A percentile compares a stretch with the other conserved stretches of the same genome.
These are phyloP conservation scores for Selene dorsalis DNA, from an alignment of 2,797 vertebrate species.

Conservation along the genomic window DNA sequence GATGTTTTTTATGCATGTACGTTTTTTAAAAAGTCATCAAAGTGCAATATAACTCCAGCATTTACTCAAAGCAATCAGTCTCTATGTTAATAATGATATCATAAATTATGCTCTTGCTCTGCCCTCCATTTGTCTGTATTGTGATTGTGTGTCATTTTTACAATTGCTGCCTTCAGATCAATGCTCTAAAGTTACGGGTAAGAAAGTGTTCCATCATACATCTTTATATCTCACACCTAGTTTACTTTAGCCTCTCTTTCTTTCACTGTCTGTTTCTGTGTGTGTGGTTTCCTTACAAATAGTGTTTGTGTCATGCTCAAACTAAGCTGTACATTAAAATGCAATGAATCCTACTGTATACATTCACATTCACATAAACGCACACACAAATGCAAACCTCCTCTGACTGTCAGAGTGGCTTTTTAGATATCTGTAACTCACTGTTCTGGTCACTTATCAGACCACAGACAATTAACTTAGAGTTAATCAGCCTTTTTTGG, in stretches of 20 bases:
- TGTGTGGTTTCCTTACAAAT: neutral
- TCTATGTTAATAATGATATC: neutral
- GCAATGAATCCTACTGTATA: neutral
- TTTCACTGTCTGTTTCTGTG: slow-evolving; percentile 19
- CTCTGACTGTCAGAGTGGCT: neutral
- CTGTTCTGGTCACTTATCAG: neutral
- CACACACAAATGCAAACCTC: neutral
- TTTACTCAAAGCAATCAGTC: neutral
- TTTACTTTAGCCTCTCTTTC: slow-evolving; percentile 16
- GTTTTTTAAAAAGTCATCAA: neutral
- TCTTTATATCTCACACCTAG: slow-evolving; percentile 6
- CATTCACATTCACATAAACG: neutral
- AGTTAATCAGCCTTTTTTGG: neutral
- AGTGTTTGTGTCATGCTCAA: neutral
- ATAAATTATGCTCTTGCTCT: slow-evolving; percentile 21
- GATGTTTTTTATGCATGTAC: too few species aligned
- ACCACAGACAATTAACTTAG: neutral
- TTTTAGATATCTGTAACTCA: neutral
- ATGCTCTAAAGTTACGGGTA: slow-evolving; percentile 86
- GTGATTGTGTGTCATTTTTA: slow-evolving; percentile 66
- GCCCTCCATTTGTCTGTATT: slow-evolving; percentile 69
- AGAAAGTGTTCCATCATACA: slow-evolving; percentile 68
- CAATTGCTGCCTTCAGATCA: slow-evolving; percentile 85
- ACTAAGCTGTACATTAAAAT: neutral
- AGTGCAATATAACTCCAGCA: slow-evolving; percentile 10